These are phyloP conservation scores for Drosophila tripunctata DNA, from an alignment of 2,888 invertebrate genomes.

Conservation along the genomic window DNA sequence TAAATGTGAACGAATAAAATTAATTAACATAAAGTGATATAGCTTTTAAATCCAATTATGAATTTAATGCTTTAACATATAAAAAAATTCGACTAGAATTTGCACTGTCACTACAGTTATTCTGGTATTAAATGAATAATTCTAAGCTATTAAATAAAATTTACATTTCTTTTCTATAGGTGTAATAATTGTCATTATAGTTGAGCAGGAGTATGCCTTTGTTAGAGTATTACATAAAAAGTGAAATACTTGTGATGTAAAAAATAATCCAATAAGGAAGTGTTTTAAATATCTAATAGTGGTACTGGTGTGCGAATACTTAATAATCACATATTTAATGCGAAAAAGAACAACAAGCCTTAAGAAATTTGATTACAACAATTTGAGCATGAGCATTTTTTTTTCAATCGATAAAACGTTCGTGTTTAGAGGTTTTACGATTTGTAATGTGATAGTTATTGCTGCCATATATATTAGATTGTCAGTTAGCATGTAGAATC, in stretches of 20 bases:
- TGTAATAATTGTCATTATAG: neutral
- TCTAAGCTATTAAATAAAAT: neutral
- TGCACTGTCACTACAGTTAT: neutral
- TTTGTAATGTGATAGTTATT: constrained; percentile 65
- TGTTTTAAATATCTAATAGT: neutral
- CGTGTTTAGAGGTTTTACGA: constrained; percentile 41
- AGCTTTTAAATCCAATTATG: neutral
- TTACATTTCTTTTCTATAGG: neutral
- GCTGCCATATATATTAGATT: constrained; percentile 66
- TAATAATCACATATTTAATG: constrained; percentile 29
- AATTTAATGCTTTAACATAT: neutral
- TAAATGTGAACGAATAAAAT: neutral
- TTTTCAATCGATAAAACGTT: constrained; percentile 51
- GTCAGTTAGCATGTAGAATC: constrained; percentile 42
- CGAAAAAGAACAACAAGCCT: constrained; percentile 5
- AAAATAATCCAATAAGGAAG: constrained; percentile 26
- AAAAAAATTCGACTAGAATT: neutral
- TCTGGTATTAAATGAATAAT: neutral
- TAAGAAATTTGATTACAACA: constrained; percentile 11
- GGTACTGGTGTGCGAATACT: constrained; percentile 3
- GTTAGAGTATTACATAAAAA: neutral
- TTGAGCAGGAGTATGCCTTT: neutral
- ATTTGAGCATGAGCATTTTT: constrained; percentile 19
- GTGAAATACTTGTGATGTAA: constrained; percentile 7
- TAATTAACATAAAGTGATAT: neutral